Evolutionary conservation across 2,888 invertebrate species (phyloP), one percentile per base, ranked within the genome.

Genomic region (Conchocele bisecta): DNA sequence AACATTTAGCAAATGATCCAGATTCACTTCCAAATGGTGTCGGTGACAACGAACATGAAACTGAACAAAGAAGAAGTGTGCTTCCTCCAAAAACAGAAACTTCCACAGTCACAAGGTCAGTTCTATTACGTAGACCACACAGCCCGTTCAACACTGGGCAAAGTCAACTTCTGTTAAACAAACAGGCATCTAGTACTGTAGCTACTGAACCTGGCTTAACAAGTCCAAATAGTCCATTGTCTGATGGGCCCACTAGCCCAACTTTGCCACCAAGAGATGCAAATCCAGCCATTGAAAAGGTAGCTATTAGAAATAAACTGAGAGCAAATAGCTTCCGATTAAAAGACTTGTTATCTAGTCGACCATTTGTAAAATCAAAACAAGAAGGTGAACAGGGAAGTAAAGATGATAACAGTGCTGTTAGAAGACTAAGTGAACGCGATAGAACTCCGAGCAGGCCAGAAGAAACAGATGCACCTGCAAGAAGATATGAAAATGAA

Each of bases 281-380:
- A 24, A 57, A 41, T 57, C 42, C 31, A 20, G 31, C 46, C 28
- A 54, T 63, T 56, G 76, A 76, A 17, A 77, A 58, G 61, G 60
- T 35, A 20, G 73, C 69, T 24, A 67, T 77, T 31, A 66, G 73
- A 56, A 73, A 77, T 31, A 73, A 77, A 51, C 54, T 77, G 22
- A 54, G 77, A 51, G 67, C 66, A 24, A 77, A 73, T 33, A 77
- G 77, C 42, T 77, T 77, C 44, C 53, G 77, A 51, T 48, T 77
- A 20, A 77, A 77, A 28, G 77, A 77, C 37, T 56, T 77, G 17
- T 44, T 77, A 15, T 65, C 63, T 24, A 74, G 74, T 42, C 67
- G 71, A 57, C 76, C 76, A 17, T 65, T 61, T 56, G 58, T 64
- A 22, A 70, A 59, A 31, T n/a, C 50, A 26, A 57, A 39, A 31